Base-by-base conservation (phyloP, 1,140 invertebrate genomes). In the fruit fly (Drosophila melanogaster) region DNA sequence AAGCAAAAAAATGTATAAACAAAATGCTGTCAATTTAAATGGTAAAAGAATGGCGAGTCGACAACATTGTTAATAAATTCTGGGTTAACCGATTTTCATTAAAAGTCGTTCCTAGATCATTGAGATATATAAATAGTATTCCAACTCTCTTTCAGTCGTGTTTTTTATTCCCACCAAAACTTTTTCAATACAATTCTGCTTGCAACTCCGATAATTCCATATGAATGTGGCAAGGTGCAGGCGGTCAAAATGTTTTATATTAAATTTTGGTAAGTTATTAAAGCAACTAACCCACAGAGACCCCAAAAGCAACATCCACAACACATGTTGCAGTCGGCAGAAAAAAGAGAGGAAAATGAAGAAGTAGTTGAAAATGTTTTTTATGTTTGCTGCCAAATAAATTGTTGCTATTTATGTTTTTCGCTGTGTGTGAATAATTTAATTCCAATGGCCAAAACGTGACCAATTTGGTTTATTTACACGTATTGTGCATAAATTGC, bases 391-490 rank as follows among this genome's bases (percentile, higher is more conserved):
- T 86, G 74, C 53, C 83, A 70, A 86, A 86, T 86, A 86, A 86
- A 86, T 86, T 87, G 81, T 46, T 44, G 50, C 56, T 86, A 86
- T 86, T 86, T 86, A 86, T 87, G 79, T 62, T 56, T 66, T 87
- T 85, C 44, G 69, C 78, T 66, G 46, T 81, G 83, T 78, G 64
- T 62, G 58, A 71, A 84, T 85, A 74, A 79, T 77, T 87, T 81
- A 79, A 86, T 87, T 87, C 61, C 46, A 84, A 89, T 91, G 77
- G 73, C 55, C 73, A 81, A 91, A 91, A 90, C 90, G 90, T 91
- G 90, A 91, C 90, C 90, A 91, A 91, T 91, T 91, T 91, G 85
- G 90, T 91, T 91, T 91, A 91, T 91, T 91, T 91, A 91, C 81
- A 89, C 81, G 84, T 86, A 81, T 65, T 81, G 66, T 65, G 77